Conservation (phyloP, 2,113 vertebrate genomes). For the Pteronura brasiliensis region DNA sequence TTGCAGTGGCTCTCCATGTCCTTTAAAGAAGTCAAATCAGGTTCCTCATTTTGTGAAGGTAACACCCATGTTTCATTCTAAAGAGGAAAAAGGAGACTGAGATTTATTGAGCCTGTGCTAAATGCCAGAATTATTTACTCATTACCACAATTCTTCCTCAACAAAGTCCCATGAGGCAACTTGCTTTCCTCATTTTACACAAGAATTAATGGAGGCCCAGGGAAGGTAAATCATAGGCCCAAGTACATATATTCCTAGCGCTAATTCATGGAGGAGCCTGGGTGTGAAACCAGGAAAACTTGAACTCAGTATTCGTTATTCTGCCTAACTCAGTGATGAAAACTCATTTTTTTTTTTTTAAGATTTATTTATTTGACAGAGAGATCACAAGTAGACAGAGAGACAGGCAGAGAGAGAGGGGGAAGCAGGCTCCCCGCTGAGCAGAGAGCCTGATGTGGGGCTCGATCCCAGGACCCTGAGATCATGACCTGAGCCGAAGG, state of each 20-base stretch:
- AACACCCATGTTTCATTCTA: neutral
- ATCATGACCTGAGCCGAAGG: no score
- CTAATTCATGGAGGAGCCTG: neutral
- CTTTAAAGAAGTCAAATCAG: neutral
- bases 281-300: neutral
- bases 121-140: neutral
- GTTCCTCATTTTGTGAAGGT: neutral
- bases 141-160: neutral
- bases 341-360: no score
- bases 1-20: neutral
- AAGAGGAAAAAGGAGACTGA: neutral
- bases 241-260: neutral
- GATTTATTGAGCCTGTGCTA: neutral
- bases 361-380: no score
- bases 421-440: no score
- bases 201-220: neutral
- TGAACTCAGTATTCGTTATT: neutral
- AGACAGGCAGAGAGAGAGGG: no score
- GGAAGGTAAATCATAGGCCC: neutral
- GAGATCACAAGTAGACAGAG: no score
- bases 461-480: no score
- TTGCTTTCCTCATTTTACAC: neutral
- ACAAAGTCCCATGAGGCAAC: neutral
- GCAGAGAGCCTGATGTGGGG: no score
- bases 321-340: neutral